Evolutionary conservation across 2,797 vertebrate genomes (phyloP).

Genomic region (Falco rusticolus): DNA sequence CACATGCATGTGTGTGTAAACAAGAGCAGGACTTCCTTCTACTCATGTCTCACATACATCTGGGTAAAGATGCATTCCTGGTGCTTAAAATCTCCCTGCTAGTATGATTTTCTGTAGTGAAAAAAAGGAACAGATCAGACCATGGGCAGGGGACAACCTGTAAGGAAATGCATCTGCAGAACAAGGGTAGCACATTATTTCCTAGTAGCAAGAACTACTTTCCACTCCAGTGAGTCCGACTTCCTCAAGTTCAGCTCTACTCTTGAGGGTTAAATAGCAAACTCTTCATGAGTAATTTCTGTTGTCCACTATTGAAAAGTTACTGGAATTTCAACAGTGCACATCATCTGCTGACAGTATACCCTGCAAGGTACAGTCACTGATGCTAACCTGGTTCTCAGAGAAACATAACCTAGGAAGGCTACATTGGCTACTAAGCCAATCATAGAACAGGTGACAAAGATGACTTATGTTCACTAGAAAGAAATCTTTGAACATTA

Average conservation of each 20-base stretch:
- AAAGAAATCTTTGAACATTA: not conserved
- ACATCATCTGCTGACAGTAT: not conserved
- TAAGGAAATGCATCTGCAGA: not conserved
- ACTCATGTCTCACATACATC: not conserved
- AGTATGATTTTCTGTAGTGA: not conserved
- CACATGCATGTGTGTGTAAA: not conserved
- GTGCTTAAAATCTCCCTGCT: not conserved
- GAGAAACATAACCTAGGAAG: not conserved
- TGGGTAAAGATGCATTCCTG: not conserved
- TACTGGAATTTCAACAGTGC: not conserved
- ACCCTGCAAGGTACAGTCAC: not conserved
- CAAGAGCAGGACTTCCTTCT: not conserved
- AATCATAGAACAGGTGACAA: not conserved
- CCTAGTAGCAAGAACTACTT: not conserved
- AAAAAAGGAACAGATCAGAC: not conserved
- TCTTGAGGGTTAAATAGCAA: not conserved
- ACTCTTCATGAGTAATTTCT: not conserved
- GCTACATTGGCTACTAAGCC: not conserved
- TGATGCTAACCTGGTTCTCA: not conserved
- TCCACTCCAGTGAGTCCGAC: not conserved
- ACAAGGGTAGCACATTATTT: not conserved
- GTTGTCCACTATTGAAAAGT: not conserved
- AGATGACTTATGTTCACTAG: not conserved
- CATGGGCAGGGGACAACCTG: not conserved
- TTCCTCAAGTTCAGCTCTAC: not conserved